phyloP scores from a whole-genome alignment of 2,113 vertebrate genomes.

The Limanda limanda region DNA sequence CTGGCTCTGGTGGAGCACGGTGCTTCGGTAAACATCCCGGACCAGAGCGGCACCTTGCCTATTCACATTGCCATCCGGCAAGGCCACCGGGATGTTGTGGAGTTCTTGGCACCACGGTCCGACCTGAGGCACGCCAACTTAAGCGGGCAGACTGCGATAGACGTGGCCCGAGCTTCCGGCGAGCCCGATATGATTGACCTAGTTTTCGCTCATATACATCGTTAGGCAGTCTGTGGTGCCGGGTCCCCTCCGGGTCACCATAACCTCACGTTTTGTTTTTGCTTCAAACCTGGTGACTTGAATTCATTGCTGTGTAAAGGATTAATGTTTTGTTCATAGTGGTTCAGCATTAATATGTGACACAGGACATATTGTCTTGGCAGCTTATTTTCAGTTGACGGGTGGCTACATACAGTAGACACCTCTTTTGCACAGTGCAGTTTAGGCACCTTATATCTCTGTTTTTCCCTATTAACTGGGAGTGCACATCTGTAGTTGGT shows the following conservation, averaged over 20 bases:
- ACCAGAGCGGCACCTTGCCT: conserved; percentile 84
- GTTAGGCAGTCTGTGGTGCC: conserved; percentile 47
- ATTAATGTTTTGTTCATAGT: conserved; percentile 61
- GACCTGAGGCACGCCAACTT: conserved; percentile 84
- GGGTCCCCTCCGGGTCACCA: conserved; percentile 15
- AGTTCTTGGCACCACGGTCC: conserved; percentile 84
- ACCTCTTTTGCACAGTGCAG: conserved; percentile 84
- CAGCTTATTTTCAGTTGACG: conserved; percentile 74
- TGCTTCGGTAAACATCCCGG: conserved; percentile 84
- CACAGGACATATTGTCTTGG: conserved; percentile 71
- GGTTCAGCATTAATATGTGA: conserved; percentile 69
- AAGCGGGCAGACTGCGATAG: conserved; percentile 83
- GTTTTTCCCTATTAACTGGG: conserved; percentile 64
- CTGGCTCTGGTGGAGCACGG: conserved; percentile 86
- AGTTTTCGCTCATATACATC: conserved; percentile 71
- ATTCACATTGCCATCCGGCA: conserved; percentile 88
- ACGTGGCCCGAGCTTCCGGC: conserved; percentile 79
- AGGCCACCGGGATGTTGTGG: conserved; percentile 84
- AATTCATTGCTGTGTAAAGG: conserved; percentile 76
- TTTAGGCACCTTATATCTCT: conserved; percentile 73
- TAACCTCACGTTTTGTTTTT: conserved; percentile 17
- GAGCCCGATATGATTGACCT: conserved; percentile 77
- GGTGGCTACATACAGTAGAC: conserved; percentile 77
- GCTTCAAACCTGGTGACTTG: conserved; percentile 78
- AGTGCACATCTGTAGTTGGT: conserved; percentile 83